Conservation (phyloP, 2,888 invertebrate genomes). For the Ethmia dodecea region DNA sequence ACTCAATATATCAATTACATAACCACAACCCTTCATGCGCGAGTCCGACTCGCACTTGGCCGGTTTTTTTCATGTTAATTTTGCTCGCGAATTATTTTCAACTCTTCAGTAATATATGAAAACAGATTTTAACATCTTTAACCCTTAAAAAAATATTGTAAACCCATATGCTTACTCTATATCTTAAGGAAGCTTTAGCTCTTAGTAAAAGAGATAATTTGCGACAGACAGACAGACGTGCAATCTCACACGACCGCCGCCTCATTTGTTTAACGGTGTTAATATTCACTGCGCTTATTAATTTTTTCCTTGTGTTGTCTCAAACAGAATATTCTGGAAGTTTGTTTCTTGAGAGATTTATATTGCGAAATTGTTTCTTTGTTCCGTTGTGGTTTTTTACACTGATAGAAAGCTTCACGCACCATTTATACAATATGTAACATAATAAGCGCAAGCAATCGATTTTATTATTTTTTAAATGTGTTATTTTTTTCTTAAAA, state of each 20-base stretch:
- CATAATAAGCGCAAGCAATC: no score
- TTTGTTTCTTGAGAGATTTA: constrained; percentile 7
- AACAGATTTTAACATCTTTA: not conserved
- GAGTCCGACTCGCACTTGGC: no score
- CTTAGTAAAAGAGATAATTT: constrained; percentile 22
- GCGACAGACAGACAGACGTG: constrained; percentile 25
- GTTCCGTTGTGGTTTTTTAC: no score
- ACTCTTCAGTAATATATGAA: no score
- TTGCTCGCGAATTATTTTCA: not conserved
- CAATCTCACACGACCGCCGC: constrained; percentile 44
- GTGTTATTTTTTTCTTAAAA: no score
- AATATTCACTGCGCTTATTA: constrained; percentile 30
- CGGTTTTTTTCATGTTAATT: not conserved
- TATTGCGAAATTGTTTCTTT: not conserved
- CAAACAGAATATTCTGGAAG: constrained; percentile 1
- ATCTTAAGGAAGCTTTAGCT: not conserved
- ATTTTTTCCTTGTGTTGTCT: constrained; percentile 21
- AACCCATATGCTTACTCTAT: not conserved
- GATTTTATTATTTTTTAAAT: no score
- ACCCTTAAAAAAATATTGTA: not conserved
- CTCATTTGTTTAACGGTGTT: constrained; percentile 38
- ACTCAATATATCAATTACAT: no score
- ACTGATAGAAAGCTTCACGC: no score
- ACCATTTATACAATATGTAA: no score
- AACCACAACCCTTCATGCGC: no score